phyloP scores from a whole-genome alignment of 2,113 vertebrate genomes.

The Galeopterus variegatus region DNA sequence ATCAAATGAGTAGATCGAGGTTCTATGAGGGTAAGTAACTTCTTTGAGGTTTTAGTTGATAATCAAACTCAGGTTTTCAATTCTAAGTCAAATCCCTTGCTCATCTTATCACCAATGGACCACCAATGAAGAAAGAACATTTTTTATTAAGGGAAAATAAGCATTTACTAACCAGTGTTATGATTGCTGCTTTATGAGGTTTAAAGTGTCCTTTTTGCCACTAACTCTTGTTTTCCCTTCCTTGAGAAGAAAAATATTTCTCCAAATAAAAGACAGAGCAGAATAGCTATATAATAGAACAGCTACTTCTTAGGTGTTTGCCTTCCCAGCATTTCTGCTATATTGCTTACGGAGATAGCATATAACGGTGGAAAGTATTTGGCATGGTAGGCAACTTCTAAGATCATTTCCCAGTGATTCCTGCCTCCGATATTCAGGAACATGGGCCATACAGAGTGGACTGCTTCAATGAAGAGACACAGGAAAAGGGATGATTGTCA shows the following conservation, averaged over 20 bases:
- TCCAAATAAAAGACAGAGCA: neutral
- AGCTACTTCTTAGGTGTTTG: neutral
- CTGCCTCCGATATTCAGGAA: neutral
- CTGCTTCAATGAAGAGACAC: neutral
- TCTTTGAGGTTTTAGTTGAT: neutral
- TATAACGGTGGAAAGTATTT: neutral
- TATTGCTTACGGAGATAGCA: neutral
- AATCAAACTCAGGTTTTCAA: slow-evolving; percentile 9
- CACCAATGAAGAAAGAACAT: neutral
- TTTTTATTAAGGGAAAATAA: neutral
- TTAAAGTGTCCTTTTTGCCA: neutral
- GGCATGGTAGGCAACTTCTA: neutral
- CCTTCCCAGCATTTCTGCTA: neutral
- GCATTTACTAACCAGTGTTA: neutral
- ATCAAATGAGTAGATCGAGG: neutral
- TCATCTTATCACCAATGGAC: neutral
- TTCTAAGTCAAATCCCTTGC: neutral
- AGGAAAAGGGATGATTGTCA: neutral
- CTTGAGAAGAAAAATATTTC: neutral
- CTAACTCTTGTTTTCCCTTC: neutral
- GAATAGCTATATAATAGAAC: neutral
- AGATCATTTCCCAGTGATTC: neutral
- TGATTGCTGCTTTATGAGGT: neutral
- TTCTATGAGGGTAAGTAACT: neutral
- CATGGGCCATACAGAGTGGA: neutral